Base-by-base conservation (phyloP, 2,888 invertebrate species). In the Blastobasis adustella region DNA sequence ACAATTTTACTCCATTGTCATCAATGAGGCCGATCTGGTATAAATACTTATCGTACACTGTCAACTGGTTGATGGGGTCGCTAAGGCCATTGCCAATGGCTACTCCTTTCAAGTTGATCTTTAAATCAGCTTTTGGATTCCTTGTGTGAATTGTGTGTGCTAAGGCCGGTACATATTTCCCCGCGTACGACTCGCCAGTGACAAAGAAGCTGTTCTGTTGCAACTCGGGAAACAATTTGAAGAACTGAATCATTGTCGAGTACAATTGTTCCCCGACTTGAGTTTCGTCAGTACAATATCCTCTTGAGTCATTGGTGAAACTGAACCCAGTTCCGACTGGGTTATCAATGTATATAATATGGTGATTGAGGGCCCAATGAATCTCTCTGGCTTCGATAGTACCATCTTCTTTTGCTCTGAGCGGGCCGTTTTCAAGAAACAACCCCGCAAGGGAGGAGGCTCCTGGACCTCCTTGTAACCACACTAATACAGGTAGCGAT, bases 291-390 rank as follows among this genome's bases (percentile, higher is more conserved):
- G 84, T 91, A 7, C 94, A 94, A 78, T 94, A 97, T 0, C 97
- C 97, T 51, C 79, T 90, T 23, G 93, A 92, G 51, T 91, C 79
- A 4, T 92, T 90, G 0, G 97, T 96, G 67, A 96, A 97, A 79
- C 97, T 97, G 73, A 94, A 98, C 0, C 98, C 98, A 3, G 96
- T 94, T 1, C 96, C 96, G 0, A 96, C 98, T 0, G 98, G 98
- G 76, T 96, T 98, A 76, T 98, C 98, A 53, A 98, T 94, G 73
- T 95, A 98, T 50, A 98, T 90, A 45, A 98, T 79, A 61, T 94
- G 93, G 73, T 95, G 95, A 5, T 91, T 92, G 44, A 90, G 79
- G 51, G 92, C 93, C 98, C 98, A 98, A 6, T 94, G 91, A 62
- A 93, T 93, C 61, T 93, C 91, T 46, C 96, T 90, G 58, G 90